Percentiles rank a stretch among this genome's conserved stretches.
These are phyloP conservation scores for Amaurobius ferox DNA, from an alignment of 2,888 invertebrate genomes.

Conservation along the genomic window DNA sequence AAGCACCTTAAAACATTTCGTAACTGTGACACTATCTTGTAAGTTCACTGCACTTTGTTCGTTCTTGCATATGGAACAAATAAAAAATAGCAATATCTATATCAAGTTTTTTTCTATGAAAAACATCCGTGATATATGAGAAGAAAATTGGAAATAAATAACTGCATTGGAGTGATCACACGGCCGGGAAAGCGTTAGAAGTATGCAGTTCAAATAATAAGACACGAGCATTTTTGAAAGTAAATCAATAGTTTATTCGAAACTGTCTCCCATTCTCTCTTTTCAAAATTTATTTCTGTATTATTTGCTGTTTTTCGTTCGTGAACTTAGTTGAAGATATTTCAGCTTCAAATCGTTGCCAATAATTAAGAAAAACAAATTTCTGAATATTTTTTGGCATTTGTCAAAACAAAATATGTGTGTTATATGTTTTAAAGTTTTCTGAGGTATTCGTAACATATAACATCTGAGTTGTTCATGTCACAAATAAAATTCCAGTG, in stretches of 20 bases:
- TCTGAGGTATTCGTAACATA: too few species aligned
- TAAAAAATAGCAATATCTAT: neutral
- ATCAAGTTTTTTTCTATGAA: neutral
- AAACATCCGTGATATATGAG: neutral
- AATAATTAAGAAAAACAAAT: too few species aligned
- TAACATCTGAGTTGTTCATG: too few species aligned
- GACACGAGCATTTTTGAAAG: conserved; percentile 4
- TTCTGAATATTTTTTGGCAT: too few species aligned
- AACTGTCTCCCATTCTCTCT: too few species aligned
- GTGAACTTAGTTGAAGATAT: too few species aligned
- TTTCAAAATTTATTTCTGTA: too few species aligned
- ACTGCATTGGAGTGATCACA: neutral
- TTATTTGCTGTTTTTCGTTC: too few species aligned
- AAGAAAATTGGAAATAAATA: conserved; percentile 26
- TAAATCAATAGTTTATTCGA: neutral
- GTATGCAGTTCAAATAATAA: conserved; percentile 34
- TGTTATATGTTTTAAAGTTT: too few species aligned
- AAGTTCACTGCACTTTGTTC: neutral
- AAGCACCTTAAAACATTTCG: neutral
- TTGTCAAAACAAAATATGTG: too few species aligned
- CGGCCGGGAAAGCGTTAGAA: conserved; percentile 12
- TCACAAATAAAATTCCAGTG: too few species aligned
- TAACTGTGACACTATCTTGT: neutral
- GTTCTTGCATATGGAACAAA: neutral
- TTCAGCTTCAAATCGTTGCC: too few species aligned